phyloP scores from a whole-genome alignment of 2,888 invertebrate species.

The Merodon equestris region DNA sequence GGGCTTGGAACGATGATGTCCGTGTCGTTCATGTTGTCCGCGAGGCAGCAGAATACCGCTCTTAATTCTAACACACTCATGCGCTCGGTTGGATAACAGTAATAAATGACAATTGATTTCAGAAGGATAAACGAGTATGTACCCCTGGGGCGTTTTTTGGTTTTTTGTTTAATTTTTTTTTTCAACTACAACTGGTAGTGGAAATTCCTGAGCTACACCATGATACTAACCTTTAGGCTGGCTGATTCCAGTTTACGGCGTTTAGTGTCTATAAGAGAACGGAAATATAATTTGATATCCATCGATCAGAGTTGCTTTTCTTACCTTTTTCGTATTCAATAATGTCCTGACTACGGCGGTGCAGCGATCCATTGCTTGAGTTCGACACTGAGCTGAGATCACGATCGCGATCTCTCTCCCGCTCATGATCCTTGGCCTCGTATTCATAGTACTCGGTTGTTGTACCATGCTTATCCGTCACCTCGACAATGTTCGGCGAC shows the following conservation, averaged over 20 bases:
- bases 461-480: constrained; percentile 70
- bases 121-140: constrained; percentile 46
- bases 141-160: constrained; percentile 36
- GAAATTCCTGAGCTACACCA: constrained; percentile 77
- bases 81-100: constrained; percentile 46
- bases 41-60: too few relatives aligned
- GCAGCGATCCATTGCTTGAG: constrained; percentile 80
- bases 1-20: not conserved
- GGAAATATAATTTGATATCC: not conserved
- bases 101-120: constrained; percentile 49
- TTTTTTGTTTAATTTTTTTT: constrained; percentile 19
- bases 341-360: constrained; percentile 81
- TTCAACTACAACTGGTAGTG: constrained; percentile 44
- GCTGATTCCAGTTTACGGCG: constrained; percentile 90
- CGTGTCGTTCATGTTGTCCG: constrained; percentile 7
- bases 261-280: constrained; percentile 82
- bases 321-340: constrained; percentile 83
- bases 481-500: constrained; percentile 68
- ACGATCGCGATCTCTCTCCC: constrained; percentile 83
- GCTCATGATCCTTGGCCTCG: constrained; percentile 80
- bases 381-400: constrained; percentile 81
- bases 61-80: constrained; percentile 66
- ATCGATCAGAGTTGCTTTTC: constrained; percentile 10
- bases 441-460: constrained; percentile 75
- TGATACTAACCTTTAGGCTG: constrained; percentile 91